Evolutionary conservation across 2,888 invertebrate species (phyloP).

Genomic region (Leptinotarsa peninsularis): DNA sequence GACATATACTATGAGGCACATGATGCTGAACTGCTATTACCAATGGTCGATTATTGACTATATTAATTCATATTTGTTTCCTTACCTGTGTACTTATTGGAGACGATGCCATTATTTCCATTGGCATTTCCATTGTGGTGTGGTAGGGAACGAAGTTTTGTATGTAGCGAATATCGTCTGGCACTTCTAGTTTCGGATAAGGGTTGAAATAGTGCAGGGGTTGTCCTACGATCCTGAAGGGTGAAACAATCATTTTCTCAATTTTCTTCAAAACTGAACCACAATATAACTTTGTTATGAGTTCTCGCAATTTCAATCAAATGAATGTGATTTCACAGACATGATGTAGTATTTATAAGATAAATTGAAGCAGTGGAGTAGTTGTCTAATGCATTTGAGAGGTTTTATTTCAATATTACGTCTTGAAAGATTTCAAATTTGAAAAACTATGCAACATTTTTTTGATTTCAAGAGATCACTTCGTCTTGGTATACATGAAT

Average conservation of each 20-base stretch:
- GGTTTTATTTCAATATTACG: not conserved
- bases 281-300: not conserved
- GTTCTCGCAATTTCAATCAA: conserved; percentile 3
- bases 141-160: conserved; percentile 48
- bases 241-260: conserved; percentile 2
- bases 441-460: too few species aligned
- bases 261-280: not conserved
- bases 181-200: conserved; percentile 37
- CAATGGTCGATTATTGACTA: too few species aligned
- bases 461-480: too few species aligned
- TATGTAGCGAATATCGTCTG: conserved; percentile 48
- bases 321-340: not conserved
- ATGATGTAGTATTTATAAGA: conserved; percentile 10
- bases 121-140: conserved; percentile 52
- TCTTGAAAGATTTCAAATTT: too few species aligned
- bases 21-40: too few species aligned
- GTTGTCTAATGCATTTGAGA: not conserved
- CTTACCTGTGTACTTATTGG: conserved; percentile 63
- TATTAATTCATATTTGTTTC: not conserved
- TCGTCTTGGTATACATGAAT: too few species aligned
- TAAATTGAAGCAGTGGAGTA: not conserved
- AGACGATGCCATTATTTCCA: conserved; percentile 60
- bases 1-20: too few species aligned
- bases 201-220: conserved; percentile 60
- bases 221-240: conserved; percentile 53